Evolutionary conservation across 2,797 vertebrate species (phyloP).

Genomic region (Smutsia temminckii): DNA sequence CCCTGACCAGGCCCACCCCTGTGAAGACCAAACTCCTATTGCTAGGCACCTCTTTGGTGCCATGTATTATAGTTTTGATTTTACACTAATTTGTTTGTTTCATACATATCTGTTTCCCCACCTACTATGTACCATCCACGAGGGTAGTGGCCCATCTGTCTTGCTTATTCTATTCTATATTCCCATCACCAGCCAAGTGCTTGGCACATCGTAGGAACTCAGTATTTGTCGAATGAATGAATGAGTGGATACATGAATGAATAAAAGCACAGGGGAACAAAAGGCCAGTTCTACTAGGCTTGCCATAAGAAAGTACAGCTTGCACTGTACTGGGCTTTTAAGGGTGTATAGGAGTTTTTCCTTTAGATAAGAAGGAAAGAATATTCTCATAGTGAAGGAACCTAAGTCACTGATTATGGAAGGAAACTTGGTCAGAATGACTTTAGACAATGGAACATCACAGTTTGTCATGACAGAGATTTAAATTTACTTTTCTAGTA

Average conservation of each 20-base stretch:
- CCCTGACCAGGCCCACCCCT: background rate
- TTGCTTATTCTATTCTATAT: background rate
- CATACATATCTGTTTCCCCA: background rate
- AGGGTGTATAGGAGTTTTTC: background rate
- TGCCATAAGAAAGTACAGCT: background rate
- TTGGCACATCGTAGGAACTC: background rate
- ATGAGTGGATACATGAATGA: background rate
- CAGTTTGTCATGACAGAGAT: background rate
- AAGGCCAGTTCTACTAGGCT: background rate
- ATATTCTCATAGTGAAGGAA: background rate
- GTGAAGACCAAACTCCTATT: too few species aligned
- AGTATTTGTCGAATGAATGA: background rate
- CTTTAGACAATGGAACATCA: background rate
- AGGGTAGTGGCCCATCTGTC: background rate
- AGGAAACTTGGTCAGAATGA: background rate
- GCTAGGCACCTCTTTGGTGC: too few species aligned
- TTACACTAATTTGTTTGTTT: background rate
- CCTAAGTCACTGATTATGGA: background rate
- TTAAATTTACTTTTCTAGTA: background rate
- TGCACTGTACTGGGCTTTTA: background rate
- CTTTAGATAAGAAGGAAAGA: background rate
- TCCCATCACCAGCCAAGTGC: fast-evolving
- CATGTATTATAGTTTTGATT: background rate
- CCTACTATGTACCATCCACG: background rate
- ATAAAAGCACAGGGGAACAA: background rate